phyloP scores from a whole-genome alignment of 1,140 invertebrate genomes.

The Acromyrmex heyeri region DNA sequence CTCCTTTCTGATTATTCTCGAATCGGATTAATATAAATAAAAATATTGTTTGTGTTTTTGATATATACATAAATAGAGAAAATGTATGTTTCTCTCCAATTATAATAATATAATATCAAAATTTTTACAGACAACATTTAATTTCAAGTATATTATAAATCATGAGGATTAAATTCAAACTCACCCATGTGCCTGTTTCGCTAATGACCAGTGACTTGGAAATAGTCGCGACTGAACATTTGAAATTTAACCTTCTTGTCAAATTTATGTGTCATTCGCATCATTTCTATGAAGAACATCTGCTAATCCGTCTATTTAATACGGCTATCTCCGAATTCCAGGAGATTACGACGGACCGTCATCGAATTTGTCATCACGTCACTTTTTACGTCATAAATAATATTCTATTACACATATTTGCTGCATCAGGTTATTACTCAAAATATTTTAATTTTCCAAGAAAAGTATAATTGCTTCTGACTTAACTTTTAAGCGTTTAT shows the following conservation, averaged over 20 bases:
- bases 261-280: conserved; percentile 22
- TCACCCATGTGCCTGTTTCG: not conserved
- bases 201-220: not conserved
- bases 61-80: not conserved
- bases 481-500: not conserved
- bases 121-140: not conserved
- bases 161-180: conserved; percentile 17
- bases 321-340: conserved; percentile 15
- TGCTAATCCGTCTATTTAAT: conserved; percentile 5
- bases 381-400: not conserved
- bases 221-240: not conserved
- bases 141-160: not conserved
- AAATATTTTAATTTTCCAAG: conserved; percentile 17
- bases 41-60: not conserved
- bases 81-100: not conserved
- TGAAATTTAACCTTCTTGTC: not conserved
- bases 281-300: not conserved
- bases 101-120: not conserved
- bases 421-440: not conserved
- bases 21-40: not conserved
- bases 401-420: not conserved
- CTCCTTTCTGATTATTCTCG: not conserved
- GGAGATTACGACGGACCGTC: not conserved
- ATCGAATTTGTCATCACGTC: conserved; percentile 51
- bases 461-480: conserved; percentile 6